phyloP scores from a whole-genome alignment of 1,140 invertebrate species.

The Ditylenchus dipsaci region DNA sequence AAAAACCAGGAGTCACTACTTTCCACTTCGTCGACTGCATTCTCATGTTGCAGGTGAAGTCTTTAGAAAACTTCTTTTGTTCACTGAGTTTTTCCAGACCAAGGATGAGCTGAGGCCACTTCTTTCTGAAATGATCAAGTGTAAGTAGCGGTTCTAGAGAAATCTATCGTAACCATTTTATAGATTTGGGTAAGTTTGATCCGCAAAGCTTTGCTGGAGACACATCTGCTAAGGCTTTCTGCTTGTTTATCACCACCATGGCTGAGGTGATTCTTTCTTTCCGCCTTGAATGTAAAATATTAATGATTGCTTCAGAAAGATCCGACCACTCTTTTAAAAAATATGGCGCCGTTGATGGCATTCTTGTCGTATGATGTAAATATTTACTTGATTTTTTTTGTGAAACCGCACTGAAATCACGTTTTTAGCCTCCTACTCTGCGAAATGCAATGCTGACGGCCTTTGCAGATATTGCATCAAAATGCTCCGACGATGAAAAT shows the following conservation, averaged over 20 bases:
- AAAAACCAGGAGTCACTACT: conserved; percentile 13
- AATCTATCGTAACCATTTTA: background rate
- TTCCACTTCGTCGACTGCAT: conserved; percentile 30
- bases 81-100: background rate
- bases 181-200: conserved; percentile 3
- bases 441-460: conserved; percentile 26
- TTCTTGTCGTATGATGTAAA: conserved; percentile 23
- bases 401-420: no score
- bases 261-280: conserved; percentile 5
- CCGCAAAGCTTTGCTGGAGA: conserved; percentile 10
- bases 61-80: no score
- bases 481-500: conserved; percentile 11
- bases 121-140: conserved; percentile 18
- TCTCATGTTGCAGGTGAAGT: background rate
- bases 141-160: no score
- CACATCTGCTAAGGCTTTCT: conserved; percentile 13
- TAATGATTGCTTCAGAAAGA: background rate
- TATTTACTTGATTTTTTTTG: background rate
- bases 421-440: conserved; percentile 26
- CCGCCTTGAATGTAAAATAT: no score
- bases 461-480: conserved; percentile 27
- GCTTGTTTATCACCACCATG: conserved; percentile 27
- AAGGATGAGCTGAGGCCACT: conserved; percentile 21
- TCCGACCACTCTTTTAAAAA: background rate
- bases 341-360: conserved; percentile 18